phyloP scores from a whole-genome alignment of 2,888 invertebrate genomes.

The Tiliacea aurago region DNA sequence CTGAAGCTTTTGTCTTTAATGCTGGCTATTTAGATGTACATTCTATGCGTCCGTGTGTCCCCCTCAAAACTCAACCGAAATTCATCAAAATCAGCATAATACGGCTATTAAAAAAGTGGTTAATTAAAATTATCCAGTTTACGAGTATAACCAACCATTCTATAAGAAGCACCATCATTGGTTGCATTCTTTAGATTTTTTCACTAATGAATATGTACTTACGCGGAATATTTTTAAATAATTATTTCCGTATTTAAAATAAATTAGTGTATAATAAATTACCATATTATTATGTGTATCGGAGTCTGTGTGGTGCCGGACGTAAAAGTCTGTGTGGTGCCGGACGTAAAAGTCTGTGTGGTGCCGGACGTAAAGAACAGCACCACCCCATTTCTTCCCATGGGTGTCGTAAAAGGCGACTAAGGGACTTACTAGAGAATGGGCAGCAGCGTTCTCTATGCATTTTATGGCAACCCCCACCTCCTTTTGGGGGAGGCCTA shows the following conservation, averaged over 20 bases:
- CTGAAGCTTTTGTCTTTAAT: too few relatives aligned
- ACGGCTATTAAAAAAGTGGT: slow-evolving; percentile 41
- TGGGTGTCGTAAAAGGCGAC: too few relatives aligned
- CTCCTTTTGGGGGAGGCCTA: too few relatives aligned
- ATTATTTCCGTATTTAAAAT: slow-evolving; percentile 40
- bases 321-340: too few relatives aligned
- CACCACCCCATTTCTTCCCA: too few relatives aligned
- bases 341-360: too few relatives aligned
- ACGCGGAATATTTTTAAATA: slow-evolving; percentile 27
- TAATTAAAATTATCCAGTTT: slow-evolving; percentile 60
- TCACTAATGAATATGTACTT: slow-evolving; percentile 62
- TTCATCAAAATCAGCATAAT: slow-evolving; percentile 55
- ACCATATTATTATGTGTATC: slow-evolving; percentile 9
- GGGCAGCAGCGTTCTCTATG: too few relatives aligned
- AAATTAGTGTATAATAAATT: slow-evolving; percentile 36
- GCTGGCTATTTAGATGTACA: too few relatives aligned
- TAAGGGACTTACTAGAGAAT: too few relatives aligned
- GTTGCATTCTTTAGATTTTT: slow-evolving; percentile 50
- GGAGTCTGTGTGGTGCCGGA: too few relatives aligned
- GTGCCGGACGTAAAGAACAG: too few relatives aligned
- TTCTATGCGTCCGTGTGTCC: slow-evolving; percentile 32
- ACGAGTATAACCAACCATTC: slow-evolving; percentile 8
- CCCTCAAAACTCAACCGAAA: slow-evolving; percentile 34
- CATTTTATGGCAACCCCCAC: too few relatives aligned
- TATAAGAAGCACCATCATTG: slow-evolving; percentile 11